Conservation (phyloP, 2,888 invertebrate genomes). For the Lithophane leautieri region DNA sequence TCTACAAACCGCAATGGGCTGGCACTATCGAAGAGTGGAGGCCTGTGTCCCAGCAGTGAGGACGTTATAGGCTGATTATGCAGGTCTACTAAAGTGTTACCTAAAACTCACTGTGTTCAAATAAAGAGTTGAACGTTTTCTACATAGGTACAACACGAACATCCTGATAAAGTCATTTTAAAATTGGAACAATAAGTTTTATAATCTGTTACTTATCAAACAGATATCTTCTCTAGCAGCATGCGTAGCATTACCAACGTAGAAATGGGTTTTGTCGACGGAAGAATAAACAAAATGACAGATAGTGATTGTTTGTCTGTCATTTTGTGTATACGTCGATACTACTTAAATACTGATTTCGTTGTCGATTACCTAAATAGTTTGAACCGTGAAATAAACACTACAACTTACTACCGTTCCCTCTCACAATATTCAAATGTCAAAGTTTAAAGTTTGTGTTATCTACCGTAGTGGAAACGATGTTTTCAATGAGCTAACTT, state of each 20-base stretch:
- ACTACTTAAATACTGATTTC: background rate
- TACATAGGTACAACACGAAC: background rate
- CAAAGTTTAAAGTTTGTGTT: conserved; percentile 51
- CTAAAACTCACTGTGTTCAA: background rate
- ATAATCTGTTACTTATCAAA: no score
- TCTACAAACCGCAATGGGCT: no score
- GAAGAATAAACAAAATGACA: no score
- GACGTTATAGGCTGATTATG: no score
- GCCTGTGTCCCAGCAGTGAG: no score
- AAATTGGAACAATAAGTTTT: background rate
- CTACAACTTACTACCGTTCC: background rate
- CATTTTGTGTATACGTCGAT: no score
- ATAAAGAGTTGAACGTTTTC: background rate
- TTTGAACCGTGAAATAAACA: background rate
- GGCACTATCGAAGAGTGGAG: no score
- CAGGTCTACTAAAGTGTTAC: no score
- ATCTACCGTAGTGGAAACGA: conserved; percentile 53
- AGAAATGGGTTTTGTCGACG: no score
- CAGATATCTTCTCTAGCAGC: background rate
- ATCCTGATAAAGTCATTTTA: background rate
- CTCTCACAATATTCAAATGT: conserved; percentile 36
- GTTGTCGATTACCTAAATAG: background rate
- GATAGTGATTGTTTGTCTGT: no score
- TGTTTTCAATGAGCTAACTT: conserved; percentile 75
- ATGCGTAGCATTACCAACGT: no score